Conservation (phyloP, 2,797 vertebrate genomes). For the Oreochromis grahami region DNA sequence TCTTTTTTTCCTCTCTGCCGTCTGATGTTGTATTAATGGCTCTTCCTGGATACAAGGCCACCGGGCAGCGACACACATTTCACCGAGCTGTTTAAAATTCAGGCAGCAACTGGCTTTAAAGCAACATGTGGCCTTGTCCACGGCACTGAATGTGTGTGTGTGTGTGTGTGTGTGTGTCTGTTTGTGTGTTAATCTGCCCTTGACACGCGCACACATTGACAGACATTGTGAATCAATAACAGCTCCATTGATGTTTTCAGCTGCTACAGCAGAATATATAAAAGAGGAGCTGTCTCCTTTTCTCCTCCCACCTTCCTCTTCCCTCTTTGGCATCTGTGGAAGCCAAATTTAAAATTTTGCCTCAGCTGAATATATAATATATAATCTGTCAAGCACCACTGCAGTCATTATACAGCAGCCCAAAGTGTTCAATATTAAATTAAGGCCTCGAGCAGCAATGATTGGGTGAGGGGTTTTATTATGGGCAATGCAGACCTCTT, state of each 20-base stretch:
- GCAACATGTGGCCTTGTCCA: constrained; percentile 43
- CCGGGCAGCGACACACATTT: not conserved
- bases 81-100: constrained; percentile 33
- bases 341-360: not conserved
- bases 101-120: constrained; percentile 2
- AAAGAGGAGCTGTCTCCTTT: not conserved
- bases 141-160: not conserved
- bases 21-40: constrained; percentile 51
- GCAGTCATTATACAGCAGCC: not conserved
- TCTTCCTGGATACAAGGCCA: constrained; percentile 38
- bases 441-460: not conserved
- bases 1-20: not conserved
- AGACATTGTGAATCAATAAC: constrained; percentile 32
- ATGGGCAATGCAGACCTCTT: not conserved
- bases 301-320: not conserved
- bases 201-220: not conserved
- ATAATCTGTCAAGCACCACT: not conserved
- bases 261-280: constrained; percentile 9
- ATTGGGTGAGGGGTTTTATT: not conserved
- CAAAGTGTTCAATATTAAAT: not conserved
- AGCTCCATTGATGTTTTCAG: not conserved
- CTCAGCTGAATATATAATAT: not conserved
- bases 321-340: not conserved
- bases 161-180: not conserved
- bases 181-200: not conserved